A percentile compares a stretch with the other conserved stretches of the same genome.
phyloP scores from a whole-genome alignment of 2,888 invertebrate genomes.

The Drosophila kuntzei region DNA sequence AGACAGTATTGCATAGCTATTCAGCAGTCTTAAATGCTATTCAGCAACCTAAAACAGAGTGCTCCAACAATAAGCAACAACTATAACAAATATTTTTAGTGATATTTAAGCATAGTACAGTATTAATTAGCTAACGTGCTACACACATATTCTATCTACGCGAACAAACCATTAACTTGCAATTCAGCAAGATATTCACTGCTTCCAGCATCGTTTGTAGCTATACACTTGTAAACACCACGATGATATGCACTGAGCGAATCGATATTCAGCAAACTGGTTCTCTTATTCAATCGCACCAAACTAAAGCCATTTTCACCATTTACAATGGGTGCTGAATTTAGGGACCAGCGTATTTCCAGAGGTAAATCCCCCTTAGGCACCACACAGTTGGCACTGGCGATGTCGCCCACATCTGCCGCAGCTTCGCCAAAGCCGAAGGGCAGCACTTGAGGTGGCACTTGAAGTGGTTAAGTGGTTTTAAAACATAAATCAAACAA shows the following conservation, averaged over 20 bases:
- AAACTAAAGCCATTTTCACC: conserved; percentile 85
- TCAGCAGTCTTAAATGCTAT: conserved; percentile 27
- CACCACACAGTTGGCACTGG: conserved; percentile 89
- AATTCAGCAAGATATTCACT: conserved; percentile 88
- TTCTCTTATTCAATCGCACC: conserved; percentile 82
- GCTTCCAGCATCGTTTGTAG: conserved; percentile 90
- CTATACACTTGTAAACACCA: conserved; percentile 92
- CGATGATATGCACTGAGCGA: conserved; percentile 89
- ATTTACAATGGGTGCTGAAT: conserved; percentile 85
- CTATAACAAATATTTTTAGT: conserved; percentile 44
- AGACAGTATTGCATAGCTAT: background rate
- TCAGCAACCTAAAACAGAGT: conserved; percentile 30
- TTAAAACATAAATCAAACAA: conserved; percentile 36
- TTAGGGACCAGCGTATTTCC: conserved; percentile 90
- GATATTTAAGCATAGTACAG: conserved; percentile 45
- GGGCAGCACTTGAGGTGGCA: conserved; percentile 85
- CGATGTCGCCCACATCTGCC: conserved; percentile 90
- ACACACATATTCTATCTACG: conserved; percentile 16
- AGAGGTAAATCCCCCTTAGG: conserved; percentile 92
- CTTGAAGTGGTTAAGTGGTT: conserved; percentile 68
- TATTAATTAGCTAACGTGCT: conserved; percentile 44
- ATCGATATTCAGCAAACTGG: conserved; percentile 86
- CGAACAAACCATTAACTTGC: conserved; percentile 87
- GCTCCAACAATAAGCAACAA: conserved; percentile 62
- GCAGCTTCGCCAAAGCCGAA: conserved; percentile 85